A percentile compares a stretch with the other conserved stretches of the same genome.
phyloP scores from a whole-genome alignment of 1,140 invertebrate species.

The Ceratina japonica region DNA sequence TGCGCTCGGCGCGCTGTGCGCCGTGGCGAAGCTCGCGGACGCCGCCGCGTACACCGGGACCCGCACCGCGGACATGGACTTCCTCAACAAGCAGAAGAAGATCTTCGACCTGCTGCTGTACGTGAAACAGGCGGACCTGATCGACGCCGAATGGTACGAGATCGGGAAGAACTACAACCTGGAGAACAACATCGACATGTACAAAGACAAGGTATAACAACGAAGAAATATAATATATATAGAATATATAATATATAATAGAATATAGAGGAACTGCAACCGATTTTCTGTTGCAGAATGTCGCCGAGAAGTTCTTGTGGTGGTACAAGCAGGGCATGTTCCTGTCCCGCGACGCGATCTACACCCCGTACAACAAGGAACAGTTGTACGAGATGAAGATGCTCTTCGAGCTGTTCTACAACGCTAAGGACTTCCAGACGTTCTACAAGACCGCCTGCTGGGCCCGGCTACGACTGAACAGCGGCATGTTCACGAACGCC shows the following conservation, averaged over 20 bases:
- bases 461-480: constrained; percentile 83
- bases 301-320: constrained; percentile 82
- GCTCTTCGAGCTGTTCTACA: constrained; percentile 85
- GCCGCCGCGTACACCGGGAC: not conserved
- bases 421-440: constrained; percentile 81
- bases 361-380: constrained; percentile 82
- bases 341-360: constrained; percentile 81
- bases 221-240: no score
- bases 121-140: constrained; percentile 80
- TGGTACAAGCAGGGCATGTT: constrained; percentile 80
- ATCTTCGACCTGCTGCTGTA: constrained; percentile 83
- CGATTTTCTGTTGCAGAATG: constrained; percentile 75
- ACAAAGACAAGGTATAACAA: constrained; percentile 68
- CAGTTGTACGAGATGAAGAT: constrained; percentile 83
- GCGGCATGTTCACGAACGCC: constrained; percentile 83
- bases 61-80: constrained; percentile 64
- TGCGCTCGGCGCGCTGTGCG: constrained; percentile 44
- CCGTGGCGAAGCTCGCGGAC: not conserved
- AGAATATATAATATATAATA: no score
- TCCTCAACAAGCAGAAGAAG: constrained; percentile 81
- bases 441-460: constrained; percentile 77
- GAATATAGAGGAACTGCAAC: no score
- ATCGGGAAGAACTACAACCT: constrained; percentile 80
- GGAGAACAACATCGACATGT: constrained; percentile 79
- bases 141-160: constrained; percentile 77